Percentiles rank a stretch among this genome's conserved stretches.
Conservation (phyloP, 2,797 vertebrate species). For the Ficedula albicollis region DNA sequence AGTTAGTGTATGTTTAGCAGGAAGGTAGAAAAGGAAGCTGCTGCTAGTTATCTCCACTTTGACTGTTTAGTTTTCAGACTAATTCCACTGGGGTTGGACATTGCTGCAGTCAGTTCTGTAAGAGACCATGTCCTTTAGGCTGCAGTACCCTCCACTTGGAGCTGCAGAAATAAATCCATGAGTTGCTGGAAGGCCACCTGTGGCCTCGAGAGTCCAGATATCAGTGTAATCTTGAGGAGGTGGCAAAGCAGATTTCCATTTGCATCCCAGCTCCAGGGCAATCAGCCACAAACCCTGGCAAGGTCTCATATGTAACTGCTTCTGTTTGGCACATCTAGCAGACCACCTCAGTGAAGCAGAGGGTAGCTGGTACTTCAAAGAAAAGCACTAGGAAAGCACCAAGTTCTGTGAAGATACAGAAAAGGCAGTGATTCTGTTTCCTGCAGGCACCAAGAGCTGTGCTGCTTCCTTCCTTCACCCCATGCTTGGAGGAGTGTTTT, state of each 20-base stretch:
- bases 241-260: neutral
- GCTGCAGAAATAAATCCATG: neutral
- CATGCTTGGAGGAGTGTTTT: neutral
- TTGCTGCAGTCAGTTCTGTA: neutral
- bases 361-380: neutral
- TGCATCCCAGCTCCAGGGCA: neutral
- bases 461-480: neutral
- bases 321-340: neutral
- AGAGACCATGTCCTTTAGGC: neutral
- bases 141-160: neutral
- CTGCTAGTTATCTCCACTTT: neutral
- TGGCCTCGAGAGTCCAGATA: neutral
- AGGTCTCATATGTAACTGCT: neutral
- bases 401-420: neutral
- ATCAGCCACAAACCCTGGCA: accelerated
- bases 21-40: neutral
- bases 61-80: neutral
- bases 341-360: neutral
- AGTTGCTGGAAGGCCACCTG: neutral
- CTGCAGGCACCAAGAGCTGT: neutral
- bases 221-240: neutral
- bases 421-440: neutral
- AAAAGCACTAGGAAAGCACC: neutral
- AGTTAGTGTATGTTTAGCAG: neutral
- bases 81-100: neutral